Evolutionary conservation across 2,113 vertebrate genomes (phyloP).

Genomic region (Dicaeum eximium): DNA sequence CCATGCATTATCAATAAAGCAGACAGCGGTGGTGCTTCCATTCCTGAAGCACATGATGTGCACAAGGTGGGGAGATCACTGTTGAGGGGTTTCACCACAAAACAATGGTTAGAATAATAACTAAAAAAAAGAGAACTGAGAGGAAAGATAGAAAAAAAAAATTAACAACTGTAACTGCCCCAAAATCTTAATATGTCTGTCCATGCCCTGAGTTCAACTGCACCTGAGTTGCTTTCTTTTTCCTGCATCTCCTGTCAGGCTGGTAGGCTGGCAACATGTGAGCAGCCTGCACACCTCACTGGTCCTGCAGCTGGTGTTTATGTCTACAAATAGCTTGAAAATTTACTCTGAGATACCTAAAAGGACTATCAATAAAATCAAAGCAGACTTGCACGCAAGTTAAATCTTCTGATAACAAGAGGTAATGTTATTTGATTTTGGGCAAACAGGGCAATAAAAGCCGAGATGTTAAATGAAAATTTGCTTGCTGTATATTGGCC

Average conservation of each 20-base stretch:
- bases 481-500: neutral
- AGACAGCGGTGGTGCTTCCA: rapidly evolving
- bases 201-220: neutral
- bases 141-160: neutral
- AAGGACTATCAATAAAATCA: neutral
- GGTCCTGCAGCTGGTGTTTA: neutral
- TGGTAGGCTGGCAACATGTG: neutral
- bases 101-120: neutral
- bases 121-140: neutral
- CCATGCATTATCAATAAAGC: neutral
- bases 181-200: neutral
- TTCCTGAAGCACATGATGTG: neutral
- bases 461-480: slow-evolving; percentile 41
- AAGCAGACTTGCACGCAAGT: neutral
- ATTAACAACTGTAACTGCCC: rapidly evolving
- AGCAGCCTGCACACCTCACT: neutral
- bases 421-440: slow-evolving; percentile 37
- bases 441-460: slow-evolving; percentile 30
- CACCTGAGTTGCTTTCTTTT: neutral
- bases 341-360: neutral
- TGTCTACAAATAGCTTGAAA: neutral
- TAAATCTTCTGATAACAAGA: slow-evolving; percentile 9
- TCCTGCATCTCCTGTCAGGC: neutral
- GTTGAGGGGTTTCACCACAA: neutral
- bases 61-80: neutral